Evolutionary conservation across 2,888 invertebrate species (phyloP).

Genomic region (Eulithis testata): DNA sequence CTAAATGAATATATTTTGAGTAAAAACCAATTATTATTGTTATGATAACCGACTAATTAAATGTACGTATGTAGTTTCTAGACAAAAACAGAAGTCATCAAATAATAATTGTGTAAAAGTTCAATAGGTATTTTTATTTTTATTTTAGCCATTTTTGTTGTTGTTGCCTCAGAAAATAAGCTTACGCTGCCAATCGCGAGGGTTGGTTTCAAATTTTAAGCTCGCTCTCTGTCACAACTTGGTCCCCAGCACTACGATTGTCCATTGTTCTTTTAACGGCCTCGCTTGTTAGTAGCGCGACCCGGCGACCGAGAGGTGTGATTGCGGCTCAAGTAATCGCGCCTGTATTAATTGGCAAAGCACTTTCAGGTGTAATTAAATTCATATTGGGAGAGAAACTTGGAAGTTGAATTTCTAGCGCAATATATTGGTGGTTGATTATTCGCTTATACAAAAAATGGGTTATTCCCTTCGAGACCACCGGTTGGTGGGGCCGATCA

Average conservation of each 20-base stretch:
- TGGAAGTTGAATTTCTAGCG: not conserved
- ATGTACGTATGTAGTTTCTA: too few relatives aligned
- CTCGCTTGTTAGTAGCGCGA: conserved; percentile 74
- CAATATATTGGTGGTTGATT: not conserved
- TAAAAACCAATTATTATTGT: too few relatives aligned
- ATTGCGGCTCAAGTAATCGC: conserved; percentile 45
- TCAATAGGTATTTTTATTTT: too few relatives aligned
- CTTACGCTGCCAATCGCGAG: not conserved
- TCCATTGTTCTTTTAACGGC: conserved; percentile 83
- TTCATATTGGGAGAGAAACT: conserved; percentile 7
- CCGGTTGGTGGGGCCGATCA: too few relatives aligned
- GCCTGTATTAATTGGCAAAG: conserved; percentile 48
- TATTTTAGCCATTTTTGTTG: too few relatives aligned
- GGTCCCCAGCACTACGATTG: conserved; percentile 53
- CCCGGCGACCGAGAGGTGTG: conserved; percentile 63
- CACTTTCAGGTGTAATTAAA: conserved; percentile 25
- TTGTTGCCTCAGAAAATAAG: too few relatives aligned
- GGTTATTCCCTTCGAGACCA: too few relatives aligned
- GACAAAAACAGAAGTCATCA: too few relatives aligned
- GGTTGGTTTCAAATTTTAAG: not conserved
- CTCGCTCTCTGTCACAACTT: conserved; percentile 35
- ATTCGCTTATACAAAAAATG: too few relatives aligned
- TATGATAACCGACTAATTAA: too few relatives aligned
- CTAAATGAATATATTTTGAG: not conserved
- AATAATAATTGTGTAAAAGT: too few relatives aligned